These are phyloP conservation scores for Coregonus ussuriensis DNA, from an alignment of 2,797 vertebrate species.

Conservation along the genomic window DNA sequence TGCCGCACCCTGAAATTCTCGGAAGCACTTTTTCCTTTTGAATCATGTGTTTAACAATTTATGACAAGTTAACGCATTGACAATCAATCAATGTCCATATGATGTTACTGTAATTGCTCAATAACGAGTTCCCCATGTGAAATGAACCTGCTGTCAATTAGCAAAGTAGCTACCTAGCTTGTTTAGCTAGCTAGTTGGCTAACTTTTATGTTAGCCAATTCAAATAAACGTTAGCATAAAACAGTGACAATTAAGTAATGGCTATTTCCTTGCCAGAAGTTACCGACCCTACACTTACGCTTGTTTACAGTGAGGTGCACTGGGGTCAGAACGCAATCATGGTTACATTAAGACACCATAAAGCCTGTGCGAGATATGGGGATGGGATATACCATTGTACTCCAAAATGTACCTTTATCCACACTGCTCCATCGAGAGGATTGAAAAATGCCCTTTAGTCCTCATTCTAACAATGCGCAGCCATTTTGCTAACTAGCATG, in stretches of 20 bases:
- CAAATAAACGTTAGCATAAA: background rate
- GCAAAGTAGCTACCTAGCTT: background rate
- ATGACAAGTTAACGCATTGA: background rate
- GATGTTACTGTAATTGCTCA: background rate
- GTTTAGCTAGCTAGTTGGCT: background rate
- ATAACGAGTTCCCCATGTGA: background rate
- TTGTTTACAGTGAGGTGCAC: background rate
- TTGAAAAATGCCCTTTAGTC: no score
- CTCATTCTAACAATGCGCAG: background rate
- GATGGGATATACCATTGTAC: no score
- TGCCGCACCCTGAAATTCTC: conserved; percentile 11
- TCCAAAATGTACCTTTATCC: no score
- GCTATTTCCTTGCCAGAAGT: background rate
- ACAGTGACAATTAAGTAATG: background rate
- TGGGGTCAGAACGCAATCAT: no score
- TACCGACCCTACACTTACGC: background rate
- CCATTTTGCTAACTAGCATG: no score
- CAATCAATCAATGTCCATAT: background rate
- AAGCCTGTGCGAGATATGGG: no score
- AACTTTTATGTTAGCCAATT: background rate
- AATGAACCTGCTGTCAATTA: background rate
- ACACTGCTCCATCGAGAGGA: no score
- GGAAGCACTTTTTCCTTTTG: background rate
- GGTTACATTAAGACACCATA: no score
- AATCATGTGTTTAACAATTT: background rate